Conservation (phyloP, 2,888 invertebrate genomes). For the Theretra japonica region DNA sequence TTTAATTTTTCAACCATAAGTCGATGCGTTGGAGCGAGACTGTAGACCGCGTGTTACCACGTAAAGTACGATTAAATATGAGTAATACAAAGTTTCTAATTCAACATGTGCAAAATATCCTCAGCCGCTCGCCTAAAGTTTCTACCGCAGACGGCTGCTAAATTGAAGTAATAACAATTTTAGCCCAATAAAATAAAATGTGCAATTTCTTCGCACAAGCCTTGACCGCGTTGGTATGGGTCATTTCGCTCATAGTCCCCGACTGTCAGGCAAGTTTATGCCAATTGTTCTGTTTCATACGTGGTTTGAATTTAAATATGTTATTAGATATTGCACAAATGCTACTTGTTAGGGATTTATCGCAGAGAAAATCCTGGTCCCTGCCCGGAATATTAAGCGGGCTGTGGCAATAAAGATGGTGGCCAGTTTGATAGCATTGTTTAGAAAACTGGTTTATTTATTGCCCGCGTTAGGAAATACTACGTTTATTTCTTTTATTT, state of each 20-base stretch:
- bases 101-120: too few species aligned
- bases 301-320: constrained; percentile 12
- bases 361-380: constrained; percentile 18
- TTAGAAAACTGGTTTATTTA: constrained; percentile 2
- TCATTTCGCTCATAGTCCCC: background rate
- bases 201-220: constrained; percentile 3
- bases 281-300: constrained; percentile 5
- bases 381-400: constrained; percentile 15
- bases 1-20: too few species aligned
- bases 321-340: constrained; percentile 12
- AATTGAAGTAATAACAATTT: too few species aligned
- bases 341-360: constrained; percentile 19
- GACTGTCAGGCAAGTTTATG: background rate
- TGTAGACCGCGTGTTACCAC: too few species aligned
- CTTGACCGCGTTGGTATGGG: constrained; percentile 16
- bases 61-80: too few species aligned
- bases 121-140: too few species aligned
- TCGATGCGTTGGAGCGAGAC: too few species aligned
- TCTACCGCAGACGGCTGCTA: too few species aligned
- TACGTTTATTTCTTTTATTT: background rate
- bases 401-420: constrained; percentile 2
- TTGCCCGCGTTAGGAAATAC: background rate
- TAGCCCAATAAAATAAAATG: background rate
- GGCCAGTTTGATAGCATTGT: background rate
- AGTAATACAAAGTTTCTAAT: too few species aligned